These are phyloP conservation scores for Bungarus multicinctus DNA, from an alignment of 2,113 vertebrate genomes.

Conservation along the genomic window DNA sequence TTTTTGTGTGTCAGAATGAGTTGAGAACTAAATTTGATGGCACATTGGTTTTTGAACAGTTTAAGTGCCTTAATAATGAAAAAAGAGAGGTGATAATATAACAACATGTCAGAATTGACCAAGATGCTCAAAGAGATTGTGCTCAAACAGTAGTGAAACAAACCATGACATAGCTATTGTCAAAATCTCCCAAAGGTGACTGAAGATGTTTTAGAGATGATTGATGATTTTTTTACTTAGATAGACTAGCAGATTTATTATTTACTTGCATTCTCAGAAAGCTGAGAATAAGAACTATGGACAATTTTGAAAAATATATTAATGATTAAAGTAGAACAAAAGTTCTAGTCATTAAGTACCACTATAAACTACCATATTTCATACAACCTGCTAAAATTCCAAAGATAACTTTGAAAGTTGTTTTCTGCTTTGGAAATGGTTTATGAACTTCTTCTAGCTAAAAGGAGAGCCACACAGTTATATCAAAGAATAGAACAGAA, in stretches of 20 bases:
- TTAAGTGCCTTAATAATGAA: background rate
- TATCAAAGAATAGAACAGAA: background rate
- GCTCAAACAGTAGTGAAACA: background rate
- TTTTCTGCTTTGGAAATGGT: background rate
- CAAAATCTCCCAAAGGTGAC: conserved; percentile 16
- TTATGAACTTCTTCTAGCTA: background rate
- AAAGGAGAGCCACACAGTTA: background rate
- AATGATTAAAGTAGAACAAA: background rate
- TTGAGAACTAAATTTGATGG: background rate
- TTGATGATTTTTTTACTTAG: background rate
- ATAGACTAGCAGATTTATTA: background rate
- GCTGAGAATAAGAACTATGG: background rate
- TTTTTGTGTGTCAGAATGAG: background rate
- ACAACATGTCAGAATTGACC: conserved; percentile 23
- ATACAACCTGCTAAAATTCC: background rate
- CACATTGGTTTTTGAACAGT: background rate
- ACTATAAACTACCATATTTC: background rate
- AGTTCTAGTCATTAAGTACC: background rate
- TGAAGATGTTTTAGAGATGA: background rate
- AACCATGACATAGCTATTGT: background rate
- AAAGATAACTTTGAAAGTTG: background rate
- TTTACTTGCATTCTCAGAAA: background rate
- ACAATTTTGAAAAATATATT: background rate
- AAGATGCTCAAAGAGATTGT: conserved; percentile 1
- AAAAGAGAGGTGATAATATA: background rate